phyloP scores from a whole-genome alignment of 1,140 invertebrate genomes.

The Mycetomoellerius zeteki region DNA sequence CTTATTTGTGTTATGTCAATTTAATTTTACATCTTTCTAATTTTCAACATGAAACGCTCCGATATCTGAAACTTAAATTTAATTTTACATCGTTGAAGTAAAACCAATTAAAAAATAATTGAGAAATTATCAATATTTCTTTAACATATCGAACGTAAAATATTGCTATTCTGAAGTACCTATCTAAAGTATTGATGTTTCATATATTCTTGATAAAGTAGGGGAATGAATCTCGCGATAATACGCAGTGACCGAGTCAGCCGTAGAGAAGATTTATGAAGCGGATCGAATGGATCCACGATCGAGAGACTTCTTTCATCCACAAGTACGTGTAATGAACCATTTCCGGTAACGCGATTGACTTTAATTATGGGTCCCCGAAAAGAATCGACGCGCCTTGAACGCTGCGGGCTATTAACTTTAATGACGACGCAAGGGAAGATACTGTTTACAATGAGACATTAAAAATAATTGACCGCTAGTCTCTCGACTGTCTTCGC shows the following conservation, averaged over 20 bases:
- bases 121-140: not conserved
- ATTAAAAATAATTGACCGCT: conserved; percentile 77
- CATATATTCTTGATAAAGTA: not conserved
- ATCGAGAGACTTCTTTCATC: conserved; percentile 55
- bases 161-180: not conserved
- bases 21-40: not conserved
- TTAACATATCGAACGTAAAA: not conserved
- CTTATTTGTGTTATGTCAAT: not conserved
- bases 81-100: not conserved
- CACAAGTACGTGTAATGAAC: conserved; percentile 70
- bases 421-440: conserved; percentile 75
- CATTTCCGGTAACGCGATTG: conserved; percentile 77
- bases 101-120: not conserved
- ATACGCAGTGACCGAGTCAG: too few relatives aligned
- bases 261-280: not conserved
- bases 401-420: conserved; percentile 73
- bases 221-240: not conserved
- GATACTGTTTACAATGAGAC: conserved; percentile 71
- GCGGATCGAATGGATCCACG: conserved; percentile 37
- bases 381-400: conserved; percentile 66
- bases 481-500: conserved; percentile 59
- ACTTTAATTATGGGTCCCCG: conserved; percentile 73
- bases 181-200: not conserved
- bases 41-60: not conserved
- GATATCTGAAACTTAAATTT: not conserved